phyloP scores from a whole-genome alignment of 2,113 vertebrate species.

The Psittacara wagleri region DNA sequence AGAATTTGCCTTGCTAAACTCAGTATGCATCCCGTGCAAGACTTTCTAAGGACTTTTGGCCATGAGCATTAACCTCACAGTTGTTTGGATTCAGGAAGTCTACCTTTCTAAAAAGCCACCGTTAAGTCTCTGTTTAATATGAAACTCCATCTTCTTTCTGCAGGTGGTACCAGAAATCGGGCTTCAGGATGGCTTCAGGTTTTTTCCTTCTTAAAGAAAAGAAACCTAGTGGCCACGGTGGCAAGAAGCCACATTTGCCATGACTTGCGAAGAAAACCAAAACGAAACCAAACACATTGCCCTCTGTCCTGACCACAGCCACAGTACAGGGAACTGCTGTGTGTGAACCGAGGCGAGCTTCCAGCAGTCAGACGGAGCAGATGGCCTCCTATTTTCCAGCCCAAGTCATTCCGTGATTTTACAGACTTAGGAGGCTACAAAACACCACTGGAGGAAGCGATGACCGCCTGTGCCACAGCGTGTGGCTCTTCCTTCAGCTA shows the following conservation, averaged over 20 bases:
- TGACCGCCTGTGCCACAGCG: rapidly evolving
- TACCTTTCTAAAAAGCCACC: background rate
- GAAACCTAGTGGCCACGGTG: background rate
- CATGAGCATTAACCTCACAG: background rate
- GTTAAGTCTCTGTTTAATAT: background rate
- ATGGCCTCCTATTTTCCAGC: background rate
- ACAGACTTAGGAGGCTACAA: background rate
- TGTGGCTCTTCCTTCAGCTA: background rate
- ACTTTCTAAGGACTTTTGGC: background rate
- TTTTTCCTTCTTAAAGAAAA: background rate
- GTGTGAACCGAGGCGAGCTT: rapidly evolving
- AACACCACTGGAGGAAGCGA: background rate
- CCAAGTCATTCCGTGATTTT: background rate
- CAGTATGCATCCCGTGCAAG: background rate
- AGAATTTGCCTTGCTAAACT: background rate
- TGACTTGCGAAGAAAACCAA: background rate
- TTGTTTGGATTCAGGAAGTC: background rate
- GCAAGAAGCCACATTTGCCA: background rate
- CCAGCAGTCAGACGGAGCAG: background rate
- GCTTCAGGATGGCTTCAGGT: background rate
- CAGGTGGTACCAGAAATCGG: background rate
- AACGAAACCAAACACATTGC: rapidly evolving
- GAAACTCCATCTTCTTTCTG: background rate
- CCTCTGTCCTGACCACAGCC: background rate
- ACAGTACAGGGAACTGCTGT: too few relatives aligned